Evolutionary conservation across 2,888 invertebrate genomes (phyloP), one percentile per base, ranked within the genome.

Genomic region (Cryptophagus acutangulus): DNA sequence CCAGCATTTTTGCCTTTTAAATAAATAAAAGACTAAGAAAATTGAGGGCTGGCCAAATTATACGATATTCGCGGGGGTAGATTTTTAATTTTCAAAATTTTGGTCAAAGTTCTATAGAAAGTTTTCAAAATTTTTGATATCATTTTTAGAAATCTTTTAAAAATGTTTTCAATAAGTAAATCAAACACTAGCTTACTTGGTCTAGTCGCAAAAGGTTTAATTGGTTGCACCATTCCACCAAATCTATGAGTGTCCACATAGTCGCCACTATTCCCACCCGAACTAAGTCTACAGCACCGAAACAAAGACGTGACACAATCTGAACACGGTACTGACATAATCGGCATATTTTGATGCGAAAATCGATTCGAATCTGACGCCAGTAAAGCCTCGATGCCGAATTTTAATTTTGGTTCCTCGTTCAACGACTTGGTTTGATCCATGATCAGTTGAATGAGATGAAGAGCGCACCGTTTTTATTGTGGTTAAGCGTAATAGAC

Each of bases 361-460:
- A 24, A 10, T 36, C 18, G 20, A 1, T 37, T 38, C 16, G 75
- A 75, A 40, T 69, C 73, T 9, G 28, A 29, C 9, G 80, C 77
- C 40, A 84, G 63, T 51, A 84, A 78, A 58, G 81, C 74, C 57
- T 84, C 84, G 46, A 84, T 79, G 56, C 84, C 82, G 60, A 84
- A 84, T 71, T 82, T 84, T 48, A 81, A 64, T 55, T 74, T 74
- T 49, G 59, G 67, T 51, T 66, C 52, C 48, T 63, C 46, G n/a
- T 36, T 36, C 13, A 20, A 17, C 18, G 12, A n/a, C n/a, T n/a
- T n/a, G n/a, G n/a, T n/a, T n/a, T n/a, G n/a, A n/a, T 20, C 24
- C n/a, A 20, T n/a, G 24, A 6, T 8, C n/a, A n/a, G 24, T 8
- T n/a, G 24, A n/a, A 20, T 20, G 6, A 20, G n/a, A 20, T 8